phyloP scores from a whole-genome alignment of 2,888 invertebrate species.

The Cheilosia soror region DNA sequence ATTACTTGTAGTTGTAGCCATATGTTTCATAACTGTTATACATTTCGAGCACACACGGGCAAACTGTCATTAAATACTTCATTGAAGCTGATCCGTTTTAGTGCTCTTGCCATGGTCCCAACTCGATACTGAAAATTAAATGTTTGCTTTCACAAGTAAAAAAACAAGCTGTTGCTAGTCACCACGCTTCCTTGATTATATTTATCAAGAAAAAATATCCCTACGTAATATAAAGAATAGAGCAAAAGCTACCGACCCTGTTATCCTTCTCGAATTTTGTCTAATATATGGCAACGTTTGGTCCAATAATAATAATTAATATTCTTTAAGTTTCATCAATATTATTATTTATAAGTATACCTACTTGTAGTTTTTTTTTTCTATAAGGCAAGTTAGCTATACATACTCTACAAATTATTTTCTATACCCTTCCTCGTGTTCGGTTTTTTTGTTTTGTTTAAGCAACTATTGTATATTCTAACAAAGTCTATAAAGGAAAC shows the following conservation, averaged over 20 bases:
- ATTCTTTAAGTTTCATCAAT: conserved; percentile 29
- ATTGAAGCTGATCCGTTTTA: too few relatives aligned
- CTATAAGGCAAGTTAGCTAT: conserved; percentile 72
- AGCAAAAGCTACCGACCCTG: conserved; percentile 49
- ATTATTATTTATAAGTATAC: conserved; percentile 33
- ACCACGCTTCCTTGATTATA: neutral
- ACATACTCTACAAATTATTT: conserved; percentile 61
- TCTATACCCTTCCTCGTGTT: conserved; percentile 28
- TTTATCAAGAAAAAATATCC: neutral
- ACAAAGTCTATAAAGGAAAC: conserved; percentile 36
- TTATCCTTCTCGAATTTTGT: conserved; percentile 26
- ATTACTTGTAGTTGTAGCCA: too few relatives aligned
- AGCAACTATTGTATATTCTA: conserved; percentile 32
- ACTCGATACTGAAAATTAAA: too few relatives aligned
- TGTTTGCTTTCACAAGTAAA: too few relatives aligned
- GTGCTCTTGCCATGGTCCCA: too few relatives aligned
- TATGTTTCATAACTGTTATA: too few relatives aligned
- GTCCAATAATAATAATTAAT: conserved; percentile 53
- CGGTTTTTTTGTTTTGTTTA: conserved; percentile 20
- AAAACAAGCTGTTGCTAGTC: neutral
- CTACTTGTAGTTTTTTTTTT: conserved; percentile 38
- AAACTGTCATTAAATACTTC: too few relatives aligned
- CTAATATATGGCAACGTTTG: conserved; percentile 60
- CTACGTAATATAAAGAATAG: conserved; percentile 11
- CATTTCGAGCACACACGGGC: too few relatives aligned